Base-by-base conservation (phyloP, 64 coral and sea anemone genomes). In the Acropora tenuis region DNA sequence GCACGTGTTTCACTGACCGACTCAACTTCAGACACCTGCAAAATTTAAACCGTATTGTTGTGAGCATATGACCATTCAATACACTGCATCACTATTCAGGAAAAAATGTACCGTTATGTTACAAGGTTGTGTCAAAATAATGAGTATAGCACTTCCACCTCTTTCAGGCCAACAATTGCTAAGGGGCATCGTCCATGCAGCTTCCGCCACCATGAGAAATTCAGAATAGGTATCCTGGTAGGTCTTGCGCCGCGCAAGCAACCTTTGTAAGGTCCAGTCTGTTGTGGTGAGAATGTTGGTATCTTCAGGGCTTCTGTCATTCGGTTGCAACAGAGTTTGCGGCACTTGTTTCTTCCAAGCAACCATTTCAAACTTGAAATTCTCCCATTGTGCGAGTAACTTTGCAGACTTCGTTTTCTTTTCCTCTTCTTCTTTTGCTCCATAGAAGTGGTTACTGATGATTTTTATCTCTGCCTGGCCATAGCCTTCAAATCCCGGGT, bases 301-400 rank as follows among this genome's bases (percentile, higher is more conserved):
- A 82, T 82, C 79, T 82, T 82, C 57, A 82, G 55, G 53, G 79
- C 79, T 82, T 82, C 79, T 82, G 53, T 65, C 52, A 82, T 82
- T 82, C 52, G 79, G 58, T 57, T 82, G 79, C 58, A 82, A 82
- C 79, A 82, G 79, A 82, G 52, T 82, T 82, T 82, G 79, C 9
- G 79, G 78, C 78, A 80, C 52, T 82, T 82, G 79, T 82, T 82
- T 82, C 79, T 82, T 82, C 79, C 79, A 82, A 82, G 79, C 79
- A 82, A 82, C 79, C 53, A 61, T 45, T 82, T 82, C 79, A 82
- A 82, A 82, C 79, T 82, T 82, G 55, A 82, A 82, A 82, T 82
- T 82, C 79, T 82, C 79, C 79, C 79, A 82, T 82, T 82, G 79
- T 82, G 79, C 55, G 79, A 80, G 78, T 55, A 80, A 80, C 57